Evolutionary conservation across 2,888 invertebrate genomes (phyloP).

Genomic region (Agrilus biguttatus): DNA sequence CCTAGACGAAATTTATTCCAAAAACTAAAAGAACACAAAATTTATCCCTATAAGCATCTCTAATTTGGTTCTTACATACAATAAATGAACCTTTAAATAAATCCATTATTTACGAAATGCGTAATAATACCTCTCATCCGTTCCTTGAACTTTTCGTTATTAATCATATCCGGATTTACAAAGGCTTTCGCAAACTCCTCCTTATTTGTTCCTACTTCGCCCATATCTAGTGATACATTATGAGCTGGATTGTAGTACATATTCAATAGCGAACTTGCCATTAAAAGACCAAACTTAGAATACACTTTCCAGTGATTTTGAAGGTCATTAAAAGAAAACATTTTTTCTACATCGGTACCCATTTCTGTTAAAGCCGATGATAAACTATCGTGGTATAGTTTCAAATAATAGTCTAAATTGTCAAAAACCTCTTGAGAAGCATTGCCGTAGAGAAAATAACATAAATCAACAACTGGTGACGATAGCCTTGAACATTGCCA

Average conservation of each 20-base stretch:
- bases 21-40: too few species aligned
- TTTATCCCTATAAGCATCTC: too few species aligned
- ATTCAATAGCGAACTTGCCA: conserved; percentile 10
- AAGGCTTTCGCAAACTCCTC: conserved; percentile 5
- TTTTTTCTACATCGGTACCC: conserved; percentile 14
- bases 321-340: conserved; percentile 18
- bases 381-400: conserved; percentile 21
- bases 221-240: conserved; percentile 10
- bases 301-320: conserved; percentile 15
- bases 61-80: too few species aligned
- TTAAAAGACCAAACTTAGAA: conserved; percentile 11
- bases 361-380: conserved; percentile 12
- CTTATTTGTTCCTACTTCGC: conserved; percentile 5
- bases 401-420: conserved; percentile 18
- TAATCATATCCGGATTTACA: conserved; percentile 2
- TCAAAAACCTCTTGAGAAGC: conserved; percentile 16
- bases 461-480: conserved; percentile 20
- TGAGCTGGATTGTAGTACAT: conserved; percentile 9
- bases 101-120: conserved; percentile 8
- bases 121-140: conserved; percentile 7
- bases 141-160: conserved; percentile 9
- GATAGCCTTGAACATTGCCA: conserved; percentile 14
- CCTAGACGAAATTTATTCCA: too few species aligned
- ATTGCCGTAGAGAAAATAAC: conserved; percentile 23
- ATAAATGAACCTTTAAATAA: conserved; percentile 2